Evolutionary conservation across 2,888 invertebrate genomes (phyloP).

Genomic region (Euplexia lucipara): DNA sequence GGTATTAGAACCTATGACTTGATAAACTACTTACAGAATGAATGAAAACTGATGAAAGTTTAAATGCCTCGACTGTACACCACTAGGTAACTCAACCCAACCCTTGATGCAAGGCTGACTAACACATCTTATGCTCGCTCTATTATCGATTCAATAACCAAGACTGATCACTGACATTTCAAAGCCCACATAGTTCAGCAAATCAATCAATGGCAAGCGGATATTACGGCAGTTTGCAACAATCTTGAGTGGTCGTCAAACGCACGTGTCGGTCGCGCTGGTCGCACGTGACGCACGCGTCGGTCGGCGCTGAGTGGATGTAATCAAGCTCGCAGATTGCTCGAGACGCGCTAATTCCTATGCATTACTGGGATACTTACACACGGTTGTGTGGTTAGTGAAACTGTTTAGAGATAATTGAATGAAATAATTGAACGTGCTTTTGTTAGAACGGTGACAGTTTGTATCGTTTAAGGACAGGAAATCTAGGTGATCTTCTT

Average conservation of each 20-base stretch:
- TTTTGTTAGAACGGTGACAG: background rate
- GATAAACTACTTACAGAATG: no score
- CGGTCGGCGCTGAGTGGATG: background rate
- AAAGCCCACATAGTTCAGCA: slow-evolving; percentile 23
- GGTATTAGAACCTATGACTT: no score
- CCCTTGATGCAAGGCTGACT: background rate
- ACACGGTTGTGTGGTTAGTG: background rate
- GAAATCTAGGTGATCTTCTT: no score
- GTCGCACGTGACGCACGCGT: background rate
- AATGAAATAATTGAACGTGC: background rate
- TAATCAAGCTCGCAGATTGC: slow-evolving; percentile 16
- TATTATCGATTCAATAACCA: slow-evolving; percentile 14
- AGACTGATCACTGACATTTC: slow-evolving; percentile 23
- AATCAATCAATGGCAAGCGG: slow-evolving; percentile 45
- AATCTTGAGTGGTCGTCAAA: slow-evolving; percentile 34
- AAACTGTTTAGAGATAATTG: background rate
- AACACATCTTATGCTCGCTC: slow-evolving; percentile 7
- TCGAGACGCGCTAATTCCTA: slow-evolving; percentile 35
- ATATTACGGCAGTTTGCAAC: slow-evolving; percentile 34
- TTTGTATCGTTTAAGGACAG: no score
- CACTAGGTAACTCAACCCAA: no score
- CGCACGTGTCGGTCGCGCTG: background rate
- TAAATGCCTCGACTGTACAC: no score
- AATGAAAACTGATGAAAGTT: no score
- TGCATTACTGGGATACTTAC: slow-evolving; percentile 9